Base-by-base conservation (phyloP, 1,140 invertebrate genomes). In the Heliconius himera region DNA sequence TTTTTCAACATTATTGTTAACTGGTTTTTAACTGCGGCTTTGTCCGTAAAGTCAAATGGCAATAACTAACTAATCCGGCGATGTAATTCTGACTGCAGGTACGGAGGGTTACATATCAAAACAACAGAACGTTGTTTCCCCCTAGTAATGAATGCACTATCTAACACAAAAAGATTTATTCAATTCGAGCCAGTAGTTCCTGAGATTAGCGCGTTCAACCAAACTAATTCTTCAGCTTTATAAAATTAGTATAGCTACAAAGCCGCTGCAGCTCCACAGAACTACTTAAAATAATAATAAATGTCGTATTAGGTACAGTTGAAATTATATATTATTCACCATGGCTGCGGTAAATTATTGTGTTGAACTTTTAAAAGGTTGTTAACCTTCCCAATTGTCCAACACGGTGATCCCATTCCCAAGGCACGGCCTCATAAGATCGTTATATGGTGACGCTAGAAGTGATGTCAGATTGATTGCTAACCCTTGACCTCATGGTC, bases 401-500 rank as follows among this genome's bases (percentile, higher is more conserved):
- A 11, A 72, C 70, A 75, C 77, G 51, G 29, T 76, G 81, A 73
- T 76, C 71, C 38, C 70, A 82, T 82, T 82, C 81, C 72, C 72
- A 77, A 71, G 71, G 49, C 49, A 36, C 70, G 76, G 71, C 78
- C 81, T 77, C 70, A 77, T 80, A 77, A 80, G 49, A 49, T 78
- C 70, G 51, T 75, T 81, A 81, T 18, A 66, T 71, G 29, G 70
- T 81, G 81, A 83, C 70, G 78, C 80, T 74, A 20, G 36, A 20
- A 60, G 66, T 85, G 82, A 85, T 85, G 84, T 85, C 80, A 85
- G 80, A 77, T 78, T 77, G 76, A 54, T 77, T 78, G 70, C 77
- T 80, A 79, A 82, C 84, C 82, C 81, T 81, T 81, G 82, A 83
- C 82, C 82, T 79, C 71, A 41, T n/a, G 74, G 70, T 77, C 22